Conservation (phyloP, 1,140 invertebrate species). For the Cryptotermes secundus region DNA sequence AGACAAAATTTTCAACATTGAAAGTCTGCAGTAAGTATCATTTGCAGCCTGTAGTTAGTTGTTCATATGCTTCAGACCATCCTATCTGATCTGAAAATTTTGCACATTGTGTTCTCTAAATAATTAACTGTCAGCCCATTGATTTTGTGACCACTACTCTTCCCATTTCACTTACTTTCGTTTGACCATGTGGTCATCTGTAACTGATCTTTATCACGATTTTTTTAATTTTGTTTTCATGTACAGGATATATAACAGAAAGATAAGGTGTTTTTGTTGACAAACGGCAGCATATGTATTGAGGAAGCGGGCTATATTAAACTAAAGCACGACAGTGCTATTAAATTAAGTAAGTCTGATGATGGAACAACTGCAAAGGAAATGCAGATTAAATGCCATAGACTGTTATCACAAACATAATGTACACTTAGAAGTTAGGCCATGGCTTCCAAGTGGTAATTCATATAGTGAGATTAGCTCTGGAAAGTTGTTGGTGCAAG, state of each 20-base stretch:
- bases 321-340: not conserved
- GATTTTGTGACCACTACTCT: too few species aligned
- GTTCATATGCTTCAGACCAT: too few species aligned
- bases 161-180: too few species aligned
- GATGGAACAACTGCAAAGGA: not conserved
- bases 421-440: not conserved
- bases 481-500: not conserved
- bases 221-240: not conserved
- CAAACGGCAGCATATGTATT: not conserved
- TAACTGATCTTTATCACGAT: not conserved
- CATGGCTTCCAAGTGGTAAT: constrained; percentile 8
- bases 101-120: too few species aligned
- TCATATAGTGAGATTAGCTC: constrained; percentile 8
- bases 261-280: not conserved
- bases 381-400: not conserved
- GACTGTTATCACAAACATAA: constrained; percentile 12
- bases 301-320: not conserved
- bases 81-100: too few species aligned
- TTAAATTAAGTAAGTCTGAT: not conserved
- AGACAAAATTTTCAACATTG: too few species aligned
- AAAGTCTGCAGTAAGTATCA: too few species aligned
- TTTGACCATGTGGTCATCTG: not conserved
- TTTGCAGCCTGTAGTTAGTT: too few species aligned
- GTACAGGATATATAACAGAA: not conserved
- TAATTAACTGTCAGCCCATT: too few species aligned